These are phyloP conservation scores for Eristalinus aeneus DNA, from an alignment of 2,888 invertebrate genomes.

Conservation along the genomic window DNA sequence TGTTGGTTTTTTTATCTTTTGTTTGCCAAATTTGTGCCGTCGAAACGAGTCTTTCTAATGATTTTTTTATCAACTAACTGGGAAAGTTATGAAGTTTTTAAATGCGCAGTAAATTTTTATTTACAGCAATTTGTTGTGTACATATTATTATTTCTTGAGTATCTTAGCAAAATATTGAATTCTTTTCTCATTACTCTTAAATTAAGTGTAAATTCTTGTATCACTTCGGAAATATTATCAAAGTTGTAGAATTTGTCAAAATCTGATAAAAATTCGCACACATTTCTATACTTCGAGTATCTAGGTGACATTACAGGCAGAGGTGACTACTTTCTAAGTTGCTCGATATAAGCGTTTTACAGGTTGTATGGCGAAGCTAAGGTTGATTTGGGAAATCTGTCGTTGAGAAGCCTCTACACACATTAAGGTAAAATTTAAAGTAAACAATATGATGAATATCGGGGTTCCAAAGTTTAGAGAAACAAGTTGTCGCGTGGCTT, in stretches of 20 bases:
- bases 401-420: too few relatives aligned
- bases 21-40: conserved; percentile 21
- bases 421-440: background rate
- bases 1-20: background rate
- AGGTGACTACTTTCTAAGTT: too few relatives aligned
- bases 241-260: background rate
- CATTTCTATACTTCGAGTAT: too few relatives aligned
- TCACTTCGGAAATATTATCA: background rate
- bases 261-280: background rate
- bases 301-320: too few relatives aligned
- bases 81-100: background rate
- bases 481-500: background rate
- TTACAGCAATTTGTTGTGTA: background rate
- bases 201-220: background rate
- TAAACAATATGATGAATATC: background rate
- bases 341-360: too few relatives aligned
- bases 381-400: too few relatives aligned
- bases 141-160: conserved; percentile 2
- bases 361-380: too few relatives aligned
- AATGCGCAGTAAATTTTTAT: background rate
- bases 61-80: background rate
- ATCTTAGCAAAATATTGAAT: too few relatives aligned
- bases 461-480: background rate
- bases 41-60: background rate
- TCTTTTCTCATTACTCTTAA: too few relatives aligned